Evolutionary conservation across 2,888 invertebrate genomes (phyloP), one percentile per base, ranked within the genome.

Genomic region (Himalopsyche kuldschensis): DNA sequence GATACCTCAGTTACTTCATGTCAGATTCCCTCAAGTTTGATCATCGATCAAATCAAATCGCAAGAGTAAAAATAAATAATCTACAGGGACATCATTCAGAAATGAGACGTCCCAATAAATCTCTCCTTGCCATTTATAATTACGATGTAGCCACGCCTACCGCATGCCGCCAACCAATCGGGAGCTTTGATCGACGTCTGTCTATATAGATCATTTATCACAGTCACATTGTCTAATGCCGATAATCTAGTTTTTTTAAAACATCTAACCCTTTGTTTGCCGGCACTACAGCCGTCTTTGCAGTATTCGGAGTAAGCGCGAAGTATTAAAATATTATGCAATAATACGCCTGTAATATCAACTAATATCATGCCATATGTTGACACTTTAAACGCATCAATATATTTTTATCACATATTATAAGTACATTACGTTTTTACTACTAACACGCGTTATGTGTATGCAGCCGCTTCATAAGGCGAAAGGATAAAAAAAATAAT

Each of bases 201-300:
- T 83, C 79, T 80, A 83, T 41, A 80, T 83, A 30, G 79, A 83
- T 76, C 80, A 83, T 80, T 83, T 80, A 83, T 82, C 82, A 79
- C 75, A 75, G 78, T 82, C 82, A 75, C 82, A 75, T 78, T 78
- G 82, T 30, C 32, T 82, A 69, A 69, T 30, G 30, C 27, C 20
- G 69, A 69, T 69, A 69, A 76, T 76, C 76, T 76, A 76, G 76
- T 76, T 76, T 76, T 75, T 76, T 41, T 35, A 20, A n/a, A n/a
- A 32, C 35, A 41, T 41, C 41, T 41, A 69, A 69, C 69, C 69
- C 69, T 30, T 69, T 69, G 69, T 24, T 69, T 69, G 69, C 69
- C 24, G 11, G 6, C 10, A 11, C 15, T 69, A 41, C 41, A 15
- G 5, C 15, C 15, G 41, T 41, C 41, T 15, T 41, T 15, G 41